Base-by-base conservation (phyloP, 2,888 invertebrate species). In the Mactromeris polynyma region DNA sequence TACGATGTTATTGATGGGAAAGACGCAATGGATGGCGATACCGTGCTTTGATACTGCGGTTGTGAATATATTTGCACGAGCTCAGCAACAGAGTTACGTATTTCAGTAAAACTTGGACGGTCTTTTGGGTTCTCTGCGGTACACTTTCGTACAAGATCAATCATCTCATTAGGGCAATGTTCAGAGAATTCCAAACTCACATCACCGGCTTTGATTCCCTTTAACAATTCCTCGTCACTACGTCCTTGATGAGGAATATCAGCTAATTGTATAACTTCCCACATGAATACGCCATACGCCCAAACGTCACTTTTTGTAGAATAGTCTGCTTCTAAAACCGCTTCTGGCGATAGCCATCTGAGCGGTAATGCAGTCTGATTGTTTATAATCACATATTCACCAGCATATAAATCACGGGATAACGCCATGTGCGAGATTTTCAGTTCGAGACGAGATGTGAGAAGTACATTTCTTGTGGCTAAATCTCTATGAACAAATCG, bases 291-390 rank as follows among this genome's bases (percentile, higher is more conserved):
- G 0, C 98, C 99, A 96, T 98, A 99, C 93, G 99, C 98, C 97
- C 98, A 99, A 0, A 99, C 98, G 97, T 99, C 99, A 95, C 98
- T 98, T 96, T 99, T 99, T 77, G 98, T 98, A 21, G 99, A 98
- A 96, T 98, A 99, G 91, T 99, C 99, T 88, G 98, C 98, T 94
- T 99, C 99, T 93, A 98, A 97, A 0, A 98, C 98, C 0, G 98
- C 98, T 96, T 99, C 99, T 6, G 96, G 96, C 0, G 99, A 98
- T 96, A 99, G 96, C 99, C 99, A 99, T 93, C 99, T 98, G 19
- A 99, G 97, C 0, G 99, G 99, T 80, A 99, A 97, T 46, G 91
- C 92, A 46, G 93, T 93, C 85, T 95, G 95, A 89, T 93, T 93
- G 86, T 93, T 93, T 94, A 98, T 98, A 96, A 98, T 98, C 81